Evolutionary conservation across 2,888 invertebrate genomes (phyloP), one percentile per base, ranked within the genome.

Genomic region (Tineola bisselliella): DNA sequence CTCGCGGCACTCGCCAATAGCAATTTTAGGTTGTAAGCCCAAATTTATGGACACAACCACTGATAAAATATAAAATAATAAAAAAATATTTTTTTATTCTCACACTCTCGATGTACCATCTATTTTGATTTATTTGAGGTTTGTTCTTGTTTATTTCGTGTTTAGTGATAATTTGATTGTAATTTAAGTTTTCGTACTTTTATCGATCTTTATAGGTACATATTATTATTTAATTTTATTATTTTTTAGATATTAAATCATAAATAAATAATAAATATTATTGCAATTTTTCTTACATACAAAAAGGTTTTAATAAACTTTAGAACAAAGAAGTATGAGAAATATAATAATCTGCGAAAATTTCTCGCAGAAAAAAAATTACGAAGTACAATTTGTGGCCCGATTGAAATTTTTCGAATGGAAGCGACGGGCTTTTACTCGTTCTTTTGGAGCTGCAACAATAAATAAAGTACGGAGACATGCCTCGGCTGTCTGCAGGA

Each of bases 401-500:
- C 58, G 81, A 83, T 84, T 83, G 84, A 81, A 81, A 70, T 84
- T 84, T 84, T 84, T 84, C 84, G 76, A 82, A 84, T 84, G 84
- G 83, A 84, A 84, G 78, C 75, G 82, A 81, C 81, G 75, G 80
- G 80, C 72, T 74, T 73, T 77, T 74, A 74, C 72, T 63, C 62
- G 63, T 62, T 18, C 38, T 12, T n/a, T 76, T 76, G 71, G 69
- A 70, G 74, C 70, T 74, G 75, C 72, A 75, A 74, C 81, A 80
- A 84, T 84, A 87, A 87, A 86, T 84, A 87, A 79, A 83, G 76
- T 75, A 70, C 65, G 69, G 76, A 74, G 79, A 81, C 79, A 77
- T 69, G 69, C 70, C 74, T 67, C 74, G 70, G 71, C 83, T 84
- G 84, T 83, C 86, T 81, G 75, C 76, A 70, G 73, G 70, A 68